A percentile compares a stretch with the other conserved stretches of the same genome.
Evolutionary conservation across 1,140 invertebrate species (phyloP).

Genomic region (Drosophila athabasca): DNA sequence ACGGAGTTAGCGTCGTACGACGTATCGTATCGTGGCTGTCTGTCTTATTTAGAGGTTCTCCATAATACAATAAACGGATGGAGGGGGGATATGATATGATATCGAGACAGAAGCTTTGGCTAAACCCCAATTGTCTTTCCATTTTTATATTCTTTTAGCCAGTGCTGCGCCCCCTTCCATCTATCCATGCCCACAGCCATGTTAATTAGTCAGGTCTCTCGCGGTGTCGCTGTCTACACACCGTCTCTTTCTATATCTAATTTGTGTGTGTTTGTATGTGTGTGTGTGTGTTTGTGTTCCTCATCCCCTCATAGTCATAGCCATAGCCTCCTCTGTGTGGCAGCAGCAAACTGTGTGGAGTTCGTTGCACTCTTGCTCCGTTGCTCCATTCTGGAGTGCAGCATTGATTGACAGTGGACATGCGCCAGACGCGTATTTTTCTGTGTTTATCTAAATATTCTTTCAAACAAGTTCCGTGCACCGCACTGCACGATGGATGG

Average conservation of each 20-base stretch:
- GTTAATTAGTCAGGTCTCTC: conserved; percentile 67
- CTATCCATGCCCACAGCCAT: conserved; percentile 40
- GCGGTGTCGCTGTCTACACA: conserved; percentile 36
- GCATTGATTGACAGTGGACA: conserved; percentile 79
- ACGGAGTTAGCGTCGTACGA: conserved; percentile 15
- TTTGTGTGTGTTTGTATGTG: conserved; percentile 58
- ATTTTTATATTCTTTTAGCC: no score
- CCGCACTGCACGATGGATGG: no score
- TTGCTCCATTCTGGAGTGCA: conserved; percentile 52
- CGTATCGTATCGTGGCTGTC: conserved; percentile 18
- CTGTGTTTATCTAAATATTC: conserved; percentile 45
- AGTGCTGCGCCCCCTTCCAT: neutral
- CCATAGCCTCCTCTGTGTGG: neutral
- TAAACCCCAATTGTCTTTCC: conserved; percentile 3
- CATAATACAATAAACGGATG: conserved; percentile 26
- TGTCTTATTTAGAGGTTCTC: conserved; percentile 42
- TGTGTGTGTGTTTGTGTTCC: conserved; percentile 35
- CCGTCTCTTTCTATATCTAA: conserved; percentile 50
- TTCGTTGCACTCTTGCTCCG: conserved; percentile 12
- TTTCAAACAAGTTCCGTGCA: conserved; percentile 44
- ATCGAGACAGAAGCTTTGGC: conserved; percentile 32
- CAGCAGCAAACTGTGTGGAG: conserved; percentile 5
- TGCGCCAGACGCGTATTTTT: conserved; percentile 44
- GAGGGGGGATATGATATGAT: conserved; percentile 10
- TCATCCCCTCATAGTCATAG: conserved; percentile 24